Evolutionary conservation across 2,113 vertebrate species (phyloP).

Genomic region (Orientallactaga bullata): DNA sequence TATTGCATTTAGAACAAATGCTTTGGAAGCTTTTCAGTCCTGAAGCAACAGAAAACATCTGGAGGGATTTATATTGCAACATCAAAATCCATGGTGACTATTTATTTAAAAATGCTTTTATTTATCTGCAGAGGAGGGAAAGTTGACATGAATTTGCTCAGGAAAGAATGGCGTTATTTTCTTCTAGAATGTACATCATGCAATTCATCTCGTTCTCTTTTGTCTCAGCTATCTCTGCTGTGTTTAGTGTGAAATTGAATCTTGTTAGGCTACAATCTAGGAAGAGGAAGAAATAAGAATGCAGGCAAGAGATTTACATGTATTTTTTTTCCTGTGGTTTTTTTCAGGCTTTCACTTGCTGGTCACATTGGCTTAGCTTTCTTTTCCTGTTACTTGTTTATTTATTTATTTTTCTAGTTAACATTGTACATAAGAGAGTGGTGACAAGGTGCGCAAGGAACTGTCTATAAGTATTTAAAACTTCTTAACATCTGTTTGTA

Average conservation of each 20-base stretch:
- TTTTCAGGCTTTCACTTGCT: slow-evolving; percentile 63
- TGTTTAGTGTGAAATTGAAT: slow-evolving; percentile 68
- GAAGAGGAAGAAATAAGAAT: slow-evolving; percentile 20
- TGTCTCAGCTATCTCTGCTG: slow-evolving; percentile 61
- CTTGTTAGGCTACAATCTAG: slow-evolving; percentile 54
- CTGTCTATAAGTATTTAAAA: slow-evolving; percentile 72
- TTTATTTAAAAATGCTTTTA: slow-evolving; percentile 73
- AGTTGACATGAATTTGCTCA: slow-evolving; percentile 69
- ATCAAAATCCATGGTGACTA: slow-evolving; percentile 73
- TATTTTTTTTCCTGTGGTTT: slow-evolving; percentile 57
- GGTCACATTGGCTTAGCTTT: slow-evolving; percentile 59
- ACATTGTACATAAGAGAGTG: slow-evolving; percentile 50
- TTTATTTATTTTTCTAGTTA: neutral
- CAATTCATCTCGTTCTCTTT: slow-evolving; percentile 18
- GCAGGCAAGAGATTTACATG: slow-evolving; percentile 38
- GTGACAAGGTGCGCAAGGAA: slow-evolving; percentile 37
- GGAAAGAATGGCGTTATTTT: slow-evolving; percentile 70
- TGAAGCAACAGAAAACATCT: slow-evolving; percentile 59
- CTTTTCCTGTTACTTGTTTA: slow-evolving; percentile 4
- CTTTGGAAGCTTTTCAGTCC: slow-evolving; percentile 50
- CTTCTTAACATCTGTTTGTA: slow-evolving; percentile 41
- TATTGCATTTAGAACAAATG: slow-evolving; percentile 55
- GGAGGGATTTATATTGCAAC: slow-evolving; percentile 70
- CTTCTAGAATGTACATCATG: slow-evolving; percentile 50
- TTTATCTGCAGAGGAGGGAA: slow-evolving; percentile 59